Evolutionary conservation across 2,888 invertebrate species (phyloP).

Genomic region (Seira ritae): DNA sequence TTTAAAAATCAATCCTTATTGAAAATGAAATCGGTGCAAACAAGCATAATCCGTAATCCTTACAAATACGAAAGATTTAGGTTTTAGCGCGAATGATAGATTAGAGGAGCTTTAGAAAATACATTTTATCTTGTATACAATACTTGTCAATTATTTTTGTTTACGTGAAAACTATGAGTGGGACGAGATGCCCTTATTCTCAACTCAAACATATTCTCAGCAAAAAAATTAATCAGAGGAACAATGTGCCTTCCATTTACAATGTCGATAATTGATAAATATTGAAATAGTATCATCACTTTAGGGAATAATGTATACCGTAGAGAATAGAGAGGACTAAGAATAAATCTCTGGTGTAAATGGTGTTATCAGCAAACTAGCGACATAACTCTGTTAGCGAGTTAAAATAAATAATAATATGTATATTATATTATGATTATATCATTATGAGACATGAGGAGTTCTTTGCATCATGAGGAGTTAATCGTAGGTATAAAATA

Average conservation of each 20-base stretch:
- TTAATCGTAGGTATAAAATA: not conserved
- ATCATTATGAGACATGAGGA: no score
- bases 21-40: not conserved
- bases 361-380: no score
- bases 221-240: conserved; percentile 51
- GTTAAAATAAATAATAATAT: not conserved
- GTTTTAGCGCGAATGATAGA: no score
- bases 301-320: not conserved
- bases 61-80: no score
- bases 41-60: not conserved
- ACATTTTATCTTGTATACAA: no score
- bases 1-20: not conserved
- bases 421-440: not conserved
- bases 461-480: no score
- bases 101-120: no score
- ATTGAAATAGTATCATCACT: not conserved
- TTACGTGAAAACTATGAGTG: no score
- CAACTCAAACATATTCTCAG: conserved; percentile 40
- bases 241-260: conserved; percentile 59
- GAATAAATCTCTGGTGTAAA: no score
- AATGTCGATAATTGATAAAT: conserved; percentile 42
- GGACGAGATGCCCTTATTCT: conserved; percentile 21
- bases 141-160: no score
- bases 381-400: no score
- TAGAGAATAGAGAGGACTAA: not conserved